Evolutionary conservation across 2,113 vertebrate genomes (phyloP), one percentile per base, ranked within the genome.

Genomic region (Scytalopus superciliaris): DNA sequence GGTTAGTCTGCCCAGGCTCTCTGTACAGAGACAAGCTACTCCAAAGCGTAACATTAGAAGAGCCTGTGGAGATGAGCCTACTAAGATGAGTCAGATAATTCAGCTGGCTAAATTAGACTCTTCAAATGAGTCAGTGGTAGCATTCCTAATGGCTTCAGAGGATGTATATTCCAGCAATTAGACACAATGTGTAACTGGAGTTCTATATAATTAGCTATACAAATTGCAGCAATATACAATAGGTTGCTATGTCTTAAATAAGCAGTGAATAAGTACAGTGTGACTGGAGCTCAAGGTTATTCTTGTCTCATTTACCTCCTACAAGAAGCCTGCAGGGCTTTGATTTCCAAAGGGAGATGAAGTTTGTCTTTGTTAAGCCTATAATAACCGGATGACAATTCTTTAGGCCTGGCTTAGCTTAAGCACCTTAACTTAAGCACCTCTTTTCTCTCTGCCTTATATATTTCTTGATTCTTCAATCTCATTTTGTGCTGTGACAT

Each of bases 121-220:
- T 85, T 96, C 80, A 96, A 87, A 89, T 96, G 94, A 97, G 68
- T 93, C 95, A 95, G 93, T 93, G 76, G 86, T 92, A 96, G 55
- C 69, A 84, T 19, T 91, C 39, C 64, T 94, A 95, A 94, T 84
- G 76, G 80, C 81, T 94, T 92, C 94, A 94, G 86, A 96, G 91
- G 84, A 89, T 97, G 86, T 72, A 90, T 93, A 95, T 95, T 94
- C 80, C 33, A n/a, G 80, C 94, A 97, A 92, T 96, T 95, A 96
- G 31, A 94, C 84, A 92, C 80, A 87, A 94, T 93, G 66, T 93
- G 84, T 92, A 96, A 95, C 80, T 67, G 63, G 55, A 94, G 64
- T 88, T 96, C 95, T 93, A 78, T 96, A 87, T 95, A 96, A 95
- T 97, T 96, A 97, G 60, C 76, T 81, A 56, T 93, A 95, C 89